phyloP scores from a whole-genome alignment of 2,113 vertebrate species.

The Neomonachus schauinslandi region DNA sequence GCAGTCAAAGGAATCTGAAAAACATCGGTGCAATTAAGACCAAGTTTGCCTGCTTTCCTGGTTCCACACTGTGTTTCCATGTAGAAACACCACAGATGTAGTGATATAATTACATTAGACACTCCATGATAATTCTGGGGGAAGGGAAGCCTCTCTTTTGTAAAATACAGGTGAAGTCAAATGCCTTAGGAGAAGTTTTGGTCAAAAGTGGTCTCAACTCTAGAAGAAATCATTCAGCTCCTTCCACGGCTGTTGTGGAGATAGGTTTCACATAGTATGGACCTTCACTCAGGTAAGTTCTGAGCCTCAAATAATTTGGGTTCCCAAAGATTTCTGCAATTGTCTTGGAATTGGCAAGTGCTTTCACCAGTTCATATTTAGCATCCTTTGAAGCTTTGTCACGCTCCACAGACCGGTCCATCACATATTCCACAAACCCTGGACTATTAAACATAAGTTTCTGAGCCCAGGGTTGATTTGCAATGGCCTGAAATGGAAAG shows the following conservation, averaged over 20 bases:
- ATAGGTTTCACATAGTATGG: constrained; percentile 94
- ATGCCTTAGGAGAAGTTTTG: constrained; percentile 38
- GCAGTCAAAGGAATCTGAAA: constrained; percentile 34
- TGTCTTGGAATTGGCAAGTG: constrained; percentile 91
- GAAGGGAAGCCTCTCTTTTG: constrained; percentile 1
- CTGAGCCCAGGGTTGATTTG: constrained; percentile 95
- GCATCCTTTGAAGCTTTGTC: constrained; percentile 96
- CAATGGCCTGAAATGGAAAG: constrained; percentile 89
- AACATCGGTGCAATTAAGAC: neutral
- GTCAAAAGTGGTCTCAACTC: constrained; percentile 11
- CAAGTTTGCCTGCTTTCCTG: neutral
- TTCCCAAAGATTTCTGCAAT: constrained; percentile 92
- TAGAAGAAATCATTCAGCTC: constrained; percentile 89
- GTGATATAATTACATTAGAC: neutral
- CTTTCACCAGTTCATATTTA: constrained; percentile 95
- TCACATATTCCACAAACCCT: constrained; percentile 95
- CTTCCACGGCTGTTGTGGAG: constrained; percentile 92
- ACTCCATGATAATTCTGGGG: neutral
- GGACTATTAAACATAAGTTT: constrained; percentile 93
- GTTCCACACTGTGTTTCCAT: neutral
- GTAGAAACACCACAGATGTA: neutral
- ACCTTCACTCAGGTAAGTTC: constrained; percentile 93
- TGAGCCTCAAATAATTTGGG: constrained; percentile 93
- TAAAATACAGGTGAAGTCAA: neutral
- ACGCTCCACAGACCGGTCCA: constrained; percentile 93